Evolutionary conservation across 1,140 invertebrate genomes (phyloP).

Genomic region (Diuraphis noxia): DNA sequence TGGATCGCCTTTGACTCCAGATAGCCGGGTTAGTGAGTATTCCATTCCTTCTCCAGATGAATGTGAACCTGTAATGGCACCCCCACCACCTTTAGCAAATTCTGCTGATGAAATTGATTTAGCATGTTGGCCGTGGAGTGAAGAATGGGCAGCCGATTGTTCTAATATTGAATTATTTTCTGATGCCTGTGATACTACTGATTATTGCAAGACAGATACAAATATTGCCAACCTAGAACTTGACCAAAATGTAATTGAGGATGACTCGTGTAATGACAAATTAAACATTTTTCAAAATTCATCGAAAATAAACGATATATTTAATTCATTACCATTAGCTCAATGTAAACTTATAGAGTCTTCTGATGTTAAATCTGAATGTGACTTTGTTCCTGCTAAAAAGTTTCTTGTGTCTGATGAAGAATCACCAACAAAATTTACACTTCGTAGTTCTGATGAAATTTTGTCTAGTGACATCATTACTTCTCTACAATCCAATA

Average conservation of each 20-base stretch:
- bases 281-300: constrained; percentile 44
- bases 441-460: neutral
- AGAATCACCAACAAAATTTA: constrained; percentile 26
- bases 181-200: constrained; percentile 31
- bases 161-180: constrained; percentile 47
- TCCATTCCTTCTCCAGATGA: constrained; percentile 44
- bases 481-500: neutral
- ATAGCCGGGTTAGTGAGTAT: constrained; percentile 32
- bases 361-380: constrained; percentile 22
- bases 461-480: neutral
- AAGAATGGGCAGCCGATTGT: constrained; percentile 18
- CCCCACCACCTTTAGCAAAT: constrained; percentile 16
- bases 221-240: neutral
- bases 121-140: constrained; percentile 45
- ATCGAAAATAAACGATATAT: constrained; percentile 22
- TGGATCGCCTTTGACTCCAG: constrained; percentile 34
- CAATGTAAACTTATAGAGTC: constrained; percentile 32
- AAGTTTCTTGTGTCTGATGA: constrained; percentile 29
- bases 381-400: constrained; percentile 29
- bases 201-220: constrained; percentile 34
- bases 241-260: neutral
- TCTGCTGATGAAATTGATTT: constrained; percentile 44
- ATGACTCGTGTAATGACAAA: constrained; percentile 18
- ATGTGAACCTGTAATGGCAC: constrained; percentile 9
- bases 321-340: constrained; percentile 27